These are phyloP conservation scores for Pardosa pseudoannulata DNA, from an alignment of 2,888 invertebrate genomes.

Conservation along the genomic window DNA sequence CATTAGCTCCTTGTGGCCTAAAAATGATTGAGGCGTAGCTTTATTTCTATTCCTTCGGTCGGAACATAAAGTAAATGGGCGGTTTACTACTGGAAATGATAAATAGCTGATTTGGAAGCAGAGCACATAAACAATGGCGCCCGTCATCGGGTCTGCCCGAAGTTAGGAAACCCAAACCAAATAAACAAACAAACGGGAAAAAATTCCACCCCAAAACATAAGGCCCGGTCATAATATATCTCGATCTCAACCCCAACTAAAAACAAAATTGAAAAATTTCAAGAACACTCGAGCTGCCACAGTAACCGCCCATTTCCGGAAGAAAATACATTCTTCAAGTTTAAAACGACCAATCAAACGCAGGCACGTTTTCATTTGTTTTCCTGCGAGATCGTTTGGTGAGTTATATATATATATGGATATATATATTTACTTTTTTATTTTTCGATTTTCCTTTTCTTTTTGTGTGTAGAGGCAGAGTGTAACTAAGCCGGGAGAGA, in stretches of 20 bases:
- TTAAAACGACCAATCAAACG: slow-evolving; percentile 72
- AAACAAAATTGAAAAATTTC: slow-evolving; percentile 59
- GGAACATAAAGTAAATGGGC: slow-evolving; percentile 18
- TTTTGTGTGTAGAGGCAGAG: slow-evolving; percentile 48
- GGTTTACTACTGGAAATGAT: slow-evolving; percentile 38
- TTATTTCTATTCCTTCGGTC: not conserved
- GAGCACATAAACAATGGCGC: slow-evolving; percentile 56
- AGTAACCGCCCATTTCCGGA: slow-evolving; percentile 63
- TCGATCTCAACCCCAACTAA: slow-evolving; percentile 32
- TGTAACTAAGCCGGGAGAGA: slow-evolving; percentile 53
- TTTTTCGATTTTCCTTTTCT: slow-evolving; percentile 42
- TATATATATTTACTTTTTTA: too few species aligned
- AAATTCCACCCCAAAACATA: slow-evolving; percentile 37
- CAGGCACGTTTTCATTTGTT: slow-evolving; percentile 71
- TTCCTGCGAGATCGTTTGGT: slow-evolving; percentile 60
- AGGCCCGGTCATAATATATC: slow-evolving; percentile 53
- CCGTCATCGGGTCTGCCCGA: slow-evolving; percentile 34
- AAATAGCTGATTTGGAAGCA: slow-evolving; percentile 52
- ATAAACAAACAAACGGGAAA: slow-evolving; percentile 21
- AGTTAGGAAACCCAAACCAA: slow-evolving; percentile 6
- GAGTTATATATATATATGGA: too few species aligned
- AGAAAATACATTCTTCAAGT: slow-evolving; percentile 70
- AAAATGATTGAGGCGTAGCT: slow-evolving; percentile 10
- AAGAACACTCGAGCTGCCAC: slow-evolving; percentile 67
- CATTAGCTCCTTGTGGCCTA: not conserved